Evolutionary conservation across 2,888 invertebrate genomes (phyloP), one percentile per base, ranked within the genome.

Genomic region (Drosophila rellima): DNA sequence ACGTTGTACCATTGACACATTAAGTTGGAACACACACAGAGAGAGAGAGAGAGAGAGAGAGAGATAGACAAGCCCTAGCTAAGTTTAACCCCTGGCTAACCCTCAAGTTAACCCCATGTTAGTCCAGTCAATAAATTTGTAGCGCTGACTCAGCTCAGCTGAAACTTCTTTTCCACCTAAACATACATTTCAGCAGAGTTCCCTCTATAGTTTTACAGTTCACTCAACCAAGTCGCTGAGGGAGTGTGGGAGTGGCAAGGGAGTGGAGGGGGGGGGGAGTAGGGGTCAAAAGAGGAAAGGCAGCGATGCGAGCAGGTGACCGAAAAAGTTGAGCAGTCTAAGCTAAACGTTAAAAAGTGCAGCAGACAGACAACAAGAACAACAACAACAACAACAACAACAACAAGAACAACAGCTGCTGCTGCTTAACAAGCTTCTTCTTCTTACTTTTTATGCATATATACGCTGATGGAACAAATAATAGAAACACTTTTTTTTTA

Each of bases 1-100:
- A 47, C 59, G 63, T 75, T 76, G 65, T 71, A 61, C 72, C 70
- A 84, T 71, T 82, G 80, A 82, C 77, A 85, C 85, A 80, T 85
- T 80, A 71, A 76, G 81, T 74, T 64, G 52, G 17, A 47, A 31
- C 18, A 23, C 40, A 52, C 29, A 17, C 40, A 44, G 3, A 48
- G 18, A 29, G 1, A 47, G 11, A 18, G 2, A 31, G 4, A 18
- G 2, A 11, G 2, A 29, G 17, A n/a, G 2, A 10, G 2, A 29
- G 8, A n/a, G 23, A 31, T 23, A 31, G 35, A 39, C 57, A 45
- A 39, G 70, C 35, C 29, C 59, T 33, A 33, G 59, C 51, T 45
- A 31, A 31, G 64, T 29, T 54, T 73, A 70, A 73, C 23, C 76
- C 40, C 31, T 42, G 50, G 55, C 50, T 71, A 60, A 74, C 74